Base-by-base conservation (phyloP, 2,113 vertebrate genomes). In the Ammodytes dubius region DNA sequence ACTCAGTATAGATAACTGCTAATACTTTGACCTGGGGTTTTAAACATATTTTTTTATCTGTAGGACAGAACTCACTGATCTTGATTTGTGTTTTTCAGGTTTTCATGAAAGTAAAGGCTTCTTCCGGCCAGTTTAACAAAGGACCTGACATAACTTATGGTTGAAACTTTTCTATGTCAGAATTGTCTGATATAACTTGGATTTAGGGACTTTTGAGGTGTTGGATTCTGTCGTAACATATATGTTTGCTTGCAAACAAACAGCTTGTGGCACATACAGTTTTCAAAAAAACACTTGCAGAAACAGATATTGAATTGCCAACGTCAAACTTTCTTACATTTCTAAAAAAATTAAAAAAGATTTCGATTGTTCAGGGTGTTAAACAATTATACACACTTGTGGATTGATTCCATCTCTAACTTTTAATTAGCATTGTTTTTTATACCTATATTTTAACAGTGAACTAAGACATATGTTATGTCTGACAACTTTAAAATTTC, bases 11-110 rank as follows among this genome's bases (percentile, higher is more conserved):
- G 92, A 94, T 94, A 93, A 92, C 52, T 53, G 6, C 40, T 60
- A 63, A 90, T 85, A 94, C 93, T 93, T 93, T 93, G 93, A 93
- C 92, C 92, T 45, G 35, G 70, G 27, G 6, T 70, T 91, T 78
- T 66, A 74, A 68, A 81, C 40, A 27, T 81, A 81, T 82, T 75
- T 81, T 82, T 79, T 45, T 42, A 50, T 9, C 58, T 80, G 45
- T 46, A 67, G 59, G 14, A 50, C 52, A 47, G 68, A 89, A 87
- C 77, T 77, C 74, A 78, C 19, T 88, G 87, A 88, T 84, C 86
- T 79, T 71, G 7, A 2, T 43, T 19, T 74, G 40, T 74, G 7
- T 49, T 52, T 27, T 74, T 54, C 19, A 71, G 43, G 27, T 60
- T 70, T 43, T 27, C 5, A 35, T 14, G 15, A 46, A 58, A 50